Evolutionary conservation across 2,113 vertebrate genomes (phyloP).

Genomic region (Ursus arctos): DNA sequence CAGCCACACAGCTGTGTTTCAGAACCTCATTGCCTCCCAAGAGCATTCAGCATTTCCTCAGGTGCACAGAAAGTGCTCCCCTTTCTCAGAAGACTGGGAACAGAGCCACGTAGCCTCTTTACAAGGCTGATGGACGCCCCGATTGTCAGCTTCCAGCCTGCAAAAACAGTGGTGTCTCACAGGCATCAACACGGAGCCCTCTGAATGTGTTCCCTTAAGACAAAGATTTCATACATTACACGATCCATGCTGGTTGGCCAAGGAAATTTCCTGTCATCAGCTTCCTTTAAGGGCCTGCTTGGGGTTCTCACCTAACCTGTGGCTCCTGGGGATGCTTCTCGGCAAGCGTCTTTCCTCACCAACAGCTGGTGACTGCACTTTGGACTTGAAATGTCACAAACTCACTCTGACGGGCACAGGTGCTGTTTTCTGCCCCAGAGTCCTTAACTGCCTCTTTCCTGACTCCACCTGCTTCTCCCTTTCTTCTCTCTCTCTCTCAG

Average conservation of each 20-base stretch:
- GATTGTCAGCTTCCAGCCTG: not conserved
- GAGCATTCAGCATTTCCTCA: not conserved
- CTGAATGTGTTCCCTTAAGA: not conserved
- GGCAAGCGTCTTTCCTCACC: not conserved
- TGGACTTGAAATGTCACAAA: not conserved
- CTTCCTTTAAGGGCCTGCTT: not conserved
- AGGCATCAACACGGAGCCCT: not conserved
- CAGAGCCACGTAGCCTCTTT: not conserved
- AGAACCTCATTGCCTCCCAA: not conserved
- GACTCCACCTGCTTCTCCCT: not conserved
- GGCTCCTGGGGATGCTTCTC: not conserved
- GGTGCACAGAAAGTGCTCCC: too few relatives aligned
- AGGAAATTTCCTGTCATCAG: not conserved
- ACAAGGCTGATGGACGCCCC: not conserved
- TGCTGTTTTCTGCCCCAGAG: not conserved
- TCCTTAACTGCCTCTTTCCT: not conserved
- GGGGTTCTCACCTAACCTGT: not conserved
- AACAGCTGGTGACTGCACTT: not conserved
- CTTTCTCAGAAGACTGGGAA: not conserved
- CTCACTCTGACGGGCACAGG: not conserved
- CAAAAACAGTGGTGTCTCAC: too few relatives aligned
- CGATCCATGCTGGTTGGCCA: not conserved
- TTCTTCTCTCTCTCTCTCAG: not conserved
- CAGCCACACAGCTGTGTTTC: not conserved
- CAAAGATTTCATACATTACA: not conserved